Conservation (phyloP, 2,113 vertebrate species). For the Malaclemys terrapin region DNA sequence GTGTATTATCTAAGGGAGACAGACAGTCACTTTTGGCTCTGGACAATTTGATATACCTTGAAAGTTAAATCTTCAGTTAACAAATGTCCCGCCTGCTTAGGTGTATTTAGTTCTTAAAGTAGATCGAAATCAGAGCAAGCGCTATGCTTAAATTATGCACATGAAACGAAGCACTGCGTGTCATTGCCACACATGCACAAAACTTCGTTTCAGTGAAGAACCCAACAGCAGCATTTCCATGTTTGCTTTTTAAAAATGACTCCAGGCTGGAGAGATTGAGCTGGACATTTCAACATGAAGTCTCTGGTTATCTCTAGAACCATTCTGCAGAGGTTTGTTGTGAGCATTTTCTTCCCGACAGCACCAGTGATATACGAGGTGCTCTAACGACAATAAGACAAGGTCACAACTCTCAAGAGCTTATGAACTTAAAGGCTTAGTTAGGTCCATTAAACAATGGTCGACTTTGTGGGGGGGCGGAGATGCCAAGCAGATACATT, state of each 20-base stretch:
- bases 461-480: neutral
- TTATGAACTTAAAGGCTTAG: neutral
- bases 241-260: neutral
- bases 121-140: neutral
- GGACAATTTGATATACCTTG: neutral
- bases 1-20: too few species aligned
- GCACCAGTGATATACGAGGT: neutral
- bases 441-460: neutral
- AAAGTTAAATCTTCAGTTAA: neutral
- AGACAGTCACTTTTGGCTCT: neutral
- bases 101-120: neutral
- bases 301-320: neutral
- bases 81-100: neutral
- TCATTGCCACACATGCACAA: too few species aligned
- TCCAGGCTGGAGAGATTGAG: neutral
- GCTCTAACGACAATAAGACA: neutral
- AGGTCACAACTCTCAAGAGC: neutral
- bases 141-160: neutral
- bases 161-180: neutral
- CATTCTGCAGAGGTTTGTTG: neutral
- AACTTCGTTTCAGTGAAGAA: neutral
- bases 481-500: neutral
- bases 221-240: neutral
- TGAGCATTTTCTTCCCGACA: neutral
- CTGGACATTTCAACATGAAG: neutral